A percentile compares a stretch with the other conserved stretches of the same genome.
Conservation (phyloP, 2,113 vertebrate species). For the Telmatochromis brichardi region DNA sequence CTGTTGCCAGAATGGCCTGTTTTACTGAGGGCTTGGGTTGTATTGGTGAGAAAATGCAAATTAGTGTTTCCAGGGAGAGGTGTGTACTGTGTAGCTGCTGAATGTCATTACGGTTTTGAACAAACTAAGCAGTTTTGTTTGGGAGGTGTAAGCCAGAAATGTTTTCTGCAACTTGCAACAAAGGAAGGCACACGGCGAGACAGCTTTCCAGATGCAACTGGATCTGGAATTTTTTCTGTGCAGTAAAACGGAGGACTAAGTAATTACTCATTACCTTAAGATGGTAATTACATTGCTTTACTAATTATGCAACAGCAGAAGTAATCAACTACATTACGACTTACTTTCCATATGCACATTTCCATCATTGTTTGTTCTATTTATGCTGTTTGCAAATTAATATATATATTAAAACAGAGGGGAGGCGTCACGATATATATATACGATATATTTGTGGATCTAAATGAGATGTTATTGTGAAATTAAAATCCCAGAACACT, state of each 20-base stretch:
- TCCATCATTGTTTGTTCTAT: neutral
- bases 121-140: neutral
- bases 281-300: neutral
- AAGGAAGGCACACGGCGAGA: neutral
- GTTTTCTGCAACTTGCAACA: neutral
- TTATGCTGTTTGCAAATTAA: neutral
- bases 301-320: neutral
- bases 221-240: neutral
- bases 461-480: neutral
- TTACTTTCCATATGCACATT: neutral
- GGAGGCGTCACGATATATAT: neutral
- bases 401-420: neutral
- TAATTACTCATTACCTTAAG: neutral
- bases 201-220: neutral
- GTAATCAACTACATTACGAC: neutral
- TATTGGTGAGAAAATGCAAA: neutral
- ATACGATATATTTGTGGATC: neutral
- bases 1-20: neutral
- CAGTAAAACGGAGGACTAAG: neutral
- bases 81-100: neutral
- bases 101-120: neutral
- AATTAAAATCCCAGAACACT: neutral
- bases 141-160: neutral
- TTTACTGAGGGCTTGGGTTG: neutral
- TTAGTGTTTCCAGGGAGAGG: neutral